Evolutionary conservation across 2,113 vertebrate genomes (phyloP), one percentile per base, ranked within the genome.

Genomic region (Carlito syrichta): DNA sequence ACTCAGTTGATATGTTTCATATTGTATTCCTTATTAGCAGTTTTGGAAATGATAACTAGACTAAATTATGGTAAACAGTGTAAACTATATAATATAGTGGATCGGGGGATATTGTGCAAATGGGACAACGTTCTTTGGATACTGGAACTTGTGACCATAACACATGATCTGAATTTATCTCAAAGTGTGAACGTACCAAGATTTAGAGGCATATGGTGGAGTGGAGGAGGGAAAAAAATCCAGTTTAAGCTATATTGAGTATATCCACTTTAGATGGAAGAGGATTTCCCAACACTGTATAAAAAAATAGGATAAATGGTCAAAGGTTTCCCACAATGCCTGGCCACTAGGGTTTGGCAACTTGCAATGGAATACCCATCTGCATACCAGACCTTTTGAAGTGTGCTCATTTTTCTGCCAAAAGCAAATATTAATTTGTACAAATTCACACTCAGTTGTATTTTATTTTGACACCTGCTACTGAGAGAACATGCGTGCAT

Each of bases 341-440:
- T 91, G 52, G 22, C 7, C 11, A 91, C 52, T 71, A 52, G 3
- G 6, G 19, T 86, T 83, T 91, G 30, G 14, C 13, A 85, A 85
- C 6, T 71, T 91, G 71, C 5, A 85, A 69, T 79, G 74, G 45
- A 93, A 52, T 86, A 58, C 0, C 20, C 52, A 96, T 48, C 16
- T 78, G 17, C 6, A 93, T n/a, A 52, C 1, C 40, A 87, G 35
- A 83, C 5, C 9, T 73, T 91, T 88, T 63, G 38, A 45, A 89
- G 23, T 4, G 20, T 88, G 17, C 4, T 1, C 8, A 73, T 71
- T 23, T 82, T 95, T 94, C 45, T 89, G 35, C 27, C 40, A 85
- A 93, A 81, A 76, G 60, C 32, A 95, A 95, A 93, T 76, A 82
- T 69, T 12, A 81, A 89, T 68, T 73, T 92, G 43, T 35, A 27